Base-by-base conservation (phyloP, 2,113 vertebrate species). In the Scomber scombrus region DNA sequence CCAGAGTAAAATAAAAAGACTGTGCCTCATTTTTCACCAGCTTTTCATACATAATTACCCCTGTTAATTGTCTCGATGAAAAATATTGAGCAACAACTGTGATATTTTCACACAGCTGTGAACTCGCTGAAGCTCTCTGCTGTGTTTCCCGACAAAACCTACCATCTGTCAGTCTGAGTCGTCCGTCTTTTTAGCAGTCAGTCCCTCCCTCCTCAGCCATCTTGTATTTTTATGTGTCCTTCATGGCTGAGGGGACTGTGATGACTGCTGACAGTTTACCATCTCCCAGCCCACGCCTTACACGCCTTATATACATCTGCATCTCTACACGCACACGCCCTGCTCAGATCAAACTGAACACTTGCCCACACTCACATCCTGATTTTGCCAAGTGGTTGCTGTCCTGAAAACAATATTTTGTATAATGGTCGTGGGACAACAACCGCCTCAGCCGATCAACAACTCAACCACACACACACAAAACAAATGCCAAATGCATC, bases 401-500 rank as follows among this genome's bases (percentile, higher is more conserved):
- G 34, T 40, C 34, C 34, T 40, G 34, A 9, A 9, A 40, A 2
- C 6, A 40, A 40, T 9, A 40, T 40, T 40, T 40, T 40, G 34
- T 40, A 8, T 9, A 2, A 40, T 8, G 9, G 34, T 6, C 34
- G 7, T 9, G 34, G 34, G 34, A 40, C 34, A 40, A 7, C 34
- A 40, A 40, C 34, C 9, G 34, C 9, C 34, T 40, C 34, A 40
- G 34, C 34, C 34, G 9, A 40, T 31, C 55, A 40, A 49, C 68
- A 50, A 3, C 67, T 31, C 21, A 67, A 71, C 26, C 46, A 1
- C 69, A 64, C 5, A 11, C 65, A 51, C 58, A 63, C 43, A 18
- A 71, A 61, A 81, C 71, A 67, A 80, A 66, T 21, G 10, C 75
- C 49, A 31, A 60, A 73, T 12, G 62, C 60, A 76, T 57, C 71